Conservation (phyloP, 2,113 vertebrate species). For the Cottus gobio region DNA sequence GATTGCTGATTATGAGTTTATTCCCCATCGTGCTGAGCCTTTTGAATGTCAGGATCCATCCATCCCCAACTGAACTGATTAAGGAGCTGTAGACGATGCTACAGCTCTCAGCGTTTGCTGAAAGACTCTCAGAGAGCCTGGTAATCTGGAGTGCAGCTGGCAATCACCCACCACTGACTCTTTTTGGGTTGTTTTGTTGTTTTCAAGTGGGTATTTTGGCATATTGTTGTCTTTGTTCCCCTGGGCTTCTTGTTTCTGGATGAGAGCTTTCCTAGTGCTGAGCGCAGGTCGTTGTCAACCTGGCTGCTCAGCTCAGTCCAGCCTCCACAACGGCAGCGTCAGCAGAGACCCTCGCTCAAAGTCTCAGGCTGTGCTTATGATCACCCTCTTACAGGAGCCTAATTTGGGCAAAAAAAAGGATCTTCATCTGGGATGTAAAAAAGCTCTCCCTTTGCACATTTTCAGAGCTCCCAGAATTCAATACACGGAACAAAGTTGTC, state of each 20-base stretch:
- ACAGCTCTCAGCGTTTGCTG: conserved; percentile 74
- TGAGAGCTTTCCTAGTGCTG: conserved; percentile 85
- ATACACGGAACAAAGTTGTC: conserved; percentile 54
- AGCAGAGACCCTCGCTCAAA: conserved; percentile 75
- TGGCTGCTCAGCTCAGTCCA: conserved; percentile 73
- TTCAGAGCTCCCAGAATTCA: conserved; percentile 49
- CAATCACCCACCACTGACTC: conserved; percentile 80
- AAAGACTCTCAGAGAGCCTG: conserved; percentile 75
- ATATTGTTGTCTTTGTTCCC: conserved; percentile 83
- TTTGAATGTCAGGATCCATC: conserved; percentile 80
- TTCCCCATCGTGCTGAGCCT: conserved; percentile 79
- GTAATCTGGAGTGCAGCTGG: conserved; percentile 82
- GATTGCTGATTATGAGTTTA: conserved; percentile 86
- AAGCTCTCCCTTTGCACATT: conserved; percentile 52
- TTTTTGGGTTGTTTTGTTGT: conserved; percentile 80
- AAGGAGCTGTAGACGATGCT: conserved; percentile 81
- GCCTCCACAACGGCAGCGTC: conserved; percentile 69
- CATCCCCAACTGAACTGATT: conserved; percentile 80
- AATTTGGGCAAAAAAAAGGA: conserved; percentile 56
- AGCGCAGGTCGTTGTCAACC: conserved; percentile 83
- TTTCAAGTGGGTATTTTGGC: conserved; percentile 79
- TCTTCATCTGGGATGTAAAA: conserved; percentile 45
- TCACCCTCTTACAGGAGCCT: conserved; percentile 64
- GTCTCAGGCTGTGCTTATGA: conserved; percentile 71
- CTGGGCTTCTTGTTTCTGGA: conserved; percentile 83